Base-by-base conservation (phyloP, 2,888 invertebrate species). In the Phania funesta region DNA sequence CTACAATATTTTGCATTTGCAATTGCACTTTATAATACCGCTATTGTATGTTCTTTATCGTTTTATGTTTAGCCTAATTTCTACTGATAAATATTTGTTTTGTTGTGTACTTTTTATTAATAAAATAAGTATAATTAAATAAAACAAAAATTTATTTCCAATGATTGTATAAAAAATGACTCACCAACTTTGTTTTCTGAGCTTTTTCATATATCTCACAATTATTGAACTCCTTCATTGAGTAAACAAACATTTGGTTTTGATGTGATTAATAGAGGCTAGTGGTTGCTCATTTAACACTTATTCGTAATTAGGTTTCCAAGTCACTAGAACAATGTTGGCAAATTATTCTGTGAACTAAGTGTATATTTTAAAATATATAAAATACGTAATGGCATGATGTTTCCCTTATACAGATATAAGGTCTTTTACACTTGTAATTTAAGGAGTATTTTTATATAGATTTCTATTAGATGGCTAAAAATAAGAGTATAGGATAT, bases 211-310 rank as follows among this genome's bases (percentile, higher is more conserved):
- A 9, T 35, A 11, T 38, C 35, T 11, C 35, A 9, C 32, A 32
- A n/a, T n/a, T 8, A 32, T 11, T n/a, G 1, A 38, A 3, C 35
- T 38, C n/a, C 13, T 38, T 38, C 35, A 13, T 26, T 26, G 26
- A 26, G 3, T 26, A 26, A 26, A 26, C 26, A 5, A 26, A 26
- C 3, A 35, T 8, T 58, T 73, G 48, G 60, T 60, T 73, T 26
- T 41, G 5, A 29, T 52, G 18, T 73, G 52, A 60, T 62, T 73
- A 73, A 62, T 50, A 24, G 11, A 11, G n/a, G n/a, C 41, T 48
- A 3, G 26, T 13, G 29, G 22, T 58, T 38, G 24, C 8, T 50
- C 7, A 18, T 32, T 52, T 54, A 20, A 73, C 13, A 29, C 16
- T 8, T n/a, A 29, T 26, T 48, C 48, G 11, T 48, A 20, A 35